Base-by-base conservation (phyloP, 2,888 invertebrate genomes). In the Amorpha juglandis region DNA sequence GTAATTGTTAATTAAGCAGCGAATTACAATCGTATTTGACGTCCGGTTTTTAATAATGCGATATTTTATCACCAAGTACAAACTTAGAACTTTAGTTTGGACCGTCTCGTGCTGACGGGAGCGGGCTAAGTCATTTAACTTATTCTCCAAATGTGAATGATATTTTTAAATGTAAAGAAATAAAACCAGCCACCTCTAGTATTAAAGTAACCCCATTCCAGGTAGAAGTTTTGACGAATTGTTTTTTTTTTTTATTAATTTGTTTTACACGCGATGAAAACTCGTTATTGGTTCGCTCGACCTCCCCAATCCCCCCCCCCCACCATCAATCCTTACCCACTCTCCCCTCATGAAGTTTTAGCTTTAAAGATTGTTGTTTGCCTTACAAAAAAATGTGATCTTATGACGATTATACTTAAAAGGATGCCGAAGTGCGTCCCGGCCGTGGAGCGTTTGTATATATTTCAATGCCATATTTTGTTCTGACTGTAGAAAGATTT, bases 331-430 rank as follows among this genome's bases (percentile, higher is more conserved):
- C 27, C 27, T 48, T 79, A 74, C 79, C 80, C 77, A 73, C 72
- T 73, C 77, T 74, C 76, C 79, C 77, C 81, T 82, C 87, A 87
- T 85, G 88, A 90, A 90, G 87, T 89, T 90, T 91, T 92, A 93
- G 92, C 92, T 92, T 92, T 92, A 92, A 92, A 86, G 77, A 92
- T 92, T 92, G 92, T 93, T 92, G 92, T 93, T 92, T 92, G 93
- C 92, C 93, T 93, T 93, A 92, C 88, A 88, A 87, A 87, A 87
- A 89, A 93, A 91, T 92, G 92, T 93, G 93, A 92, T 93, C 91
- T 92, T 92, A 90, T 90, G 92, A 92, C 87, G 89, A 87, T 87
- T 92, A 88, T 91, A 91, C 88, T 88, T 86, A 84, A 91, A n/a
- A 87, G 85, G 90, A 82, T 87, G 84, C 85, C 81, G 80, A 81